Evolutionary conservation across 2,888 invertebrate genomes (phyloP).

Genomic region (Synanthedon andrenaeformis): DNA sequence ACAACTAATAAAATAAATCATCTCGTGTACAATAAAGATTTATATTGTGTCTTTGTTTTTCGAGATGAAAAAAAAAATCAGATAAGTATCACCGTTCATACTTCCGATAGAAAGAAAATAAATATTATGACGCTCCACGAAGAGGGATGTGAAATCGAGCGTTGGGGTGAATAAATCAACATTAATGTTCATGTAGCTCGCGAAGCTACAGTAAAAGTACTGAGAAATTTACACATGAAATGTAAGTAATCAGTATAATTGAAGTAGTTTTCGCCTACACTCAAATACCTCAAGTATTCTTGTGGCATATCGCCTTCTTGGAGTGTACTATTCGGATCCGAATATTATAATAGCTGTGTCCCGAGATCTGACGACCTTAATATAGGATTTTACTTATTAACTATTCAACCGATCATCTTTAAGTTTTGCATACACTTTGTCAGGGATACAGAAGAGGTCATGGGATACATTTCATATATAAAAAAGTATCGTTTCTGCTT

Average conservation of each 20-base stretch:
- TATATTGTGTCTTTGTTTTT: neutral
- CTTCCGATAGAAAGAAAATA: constrained; percentile 3
- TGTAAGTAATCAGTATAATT: neutral
- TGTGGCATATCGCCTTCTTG: no score
- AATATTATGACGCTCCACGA: constrained; percentile 11
- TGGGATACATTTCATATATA: no score
- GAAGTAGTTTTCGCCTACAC: neutral
- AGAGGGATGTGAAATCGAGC: constrained; percentile 6
- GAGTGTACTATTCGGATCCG: no score
- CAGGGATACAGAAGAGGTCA: no score
- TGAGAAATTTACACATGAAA: neutral
- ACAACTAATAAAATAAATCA: no score
- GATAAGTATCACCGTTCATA: neutral
- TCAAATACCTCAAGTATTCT: no score
- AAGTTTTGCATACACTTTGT: no score
- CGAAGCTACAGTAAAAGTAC: neutral
- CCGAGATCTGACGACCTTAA: no score
- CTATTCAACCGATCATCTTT: no score
- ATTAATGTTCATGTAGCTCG: constrained; percentile 12
- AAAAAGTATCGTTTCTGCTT: no score
- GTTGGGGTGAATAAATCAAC: constrained; percentile 31
- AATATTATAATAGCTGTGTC: no score
- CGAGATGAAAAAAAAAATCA: neutral
- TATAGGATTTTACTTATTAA: no score
- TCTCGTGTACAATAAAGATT: neutral